These are phyloP conservation scores for Hozukius guyotensis DNA, from an alignment of 2,797 vertebrate genomes.

Conservation along the genomic window DNA sequence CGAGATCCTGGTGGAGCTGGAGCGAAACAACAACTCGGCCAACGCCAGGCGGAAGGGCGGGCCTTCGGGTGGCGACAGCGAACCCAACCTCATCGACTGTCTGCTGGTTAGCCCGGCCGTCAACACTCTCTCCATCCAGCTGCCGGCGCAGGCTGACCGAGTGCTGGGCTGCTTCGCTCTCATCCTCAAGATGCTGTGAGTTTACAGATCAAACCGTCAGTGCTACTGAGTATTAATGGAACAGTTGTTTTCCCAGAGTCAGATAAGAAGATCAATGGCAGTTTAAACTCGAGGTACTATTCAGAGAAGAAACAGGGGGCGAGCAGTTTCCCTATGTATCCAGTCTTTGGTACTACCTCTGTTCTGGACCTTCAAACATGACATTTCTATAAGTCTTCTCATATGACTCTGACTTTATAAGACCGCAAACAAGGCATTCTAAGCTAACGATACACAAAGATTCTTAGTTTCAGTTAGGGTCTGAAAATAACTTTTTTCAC, in stretches of 20 bases:
- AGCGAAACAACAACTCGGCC: constrained; percentile 93
- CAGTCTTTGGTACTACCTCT: background rate
- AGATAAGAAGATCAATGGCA: background rate
- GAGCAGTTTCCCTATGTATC: too few species aligned
- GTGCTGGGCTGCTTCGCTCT: constrained; percentile 98
- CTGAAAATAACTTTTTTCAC: too few species aligned
- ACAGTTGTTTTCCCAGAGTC: background rate
- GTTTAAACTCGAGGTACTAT: background rate
- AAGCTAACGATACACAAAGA: too few species aligned
- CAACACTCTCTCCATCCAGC: constrained; percentile 96
- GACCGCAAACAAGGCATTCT: background rate
- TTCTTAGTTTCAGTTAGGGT: too few species aligned
- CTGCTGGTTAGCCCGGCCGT: constrained; percentile 96
- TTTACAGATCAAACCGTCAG: constrained; percentile 31
- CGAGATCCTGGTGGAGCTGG: constrained; percentile 96
- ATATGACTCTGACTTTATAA: background rate
- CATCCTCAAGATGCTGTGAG: constrained; percentile 99
- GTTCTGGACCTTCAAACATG: background rate
- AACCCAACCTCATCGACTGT: constrained; percentile 98
- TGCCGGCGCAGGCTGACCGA: constrained; percentile 94
- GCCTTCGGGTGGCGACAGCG: constrained; percentile 89
- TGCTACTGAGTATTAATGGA: background rate
- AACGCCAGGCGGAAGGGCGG: constrained; percentile 88
- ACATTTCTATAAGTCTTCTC: background rate
- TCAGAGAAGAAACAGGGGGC: background rate